These are phyloP conservation scores for Dryoscopus gambensis DNA, from an alignment of 2,113 vertebrate genomes.

Conservation along the genomic window DNA sequence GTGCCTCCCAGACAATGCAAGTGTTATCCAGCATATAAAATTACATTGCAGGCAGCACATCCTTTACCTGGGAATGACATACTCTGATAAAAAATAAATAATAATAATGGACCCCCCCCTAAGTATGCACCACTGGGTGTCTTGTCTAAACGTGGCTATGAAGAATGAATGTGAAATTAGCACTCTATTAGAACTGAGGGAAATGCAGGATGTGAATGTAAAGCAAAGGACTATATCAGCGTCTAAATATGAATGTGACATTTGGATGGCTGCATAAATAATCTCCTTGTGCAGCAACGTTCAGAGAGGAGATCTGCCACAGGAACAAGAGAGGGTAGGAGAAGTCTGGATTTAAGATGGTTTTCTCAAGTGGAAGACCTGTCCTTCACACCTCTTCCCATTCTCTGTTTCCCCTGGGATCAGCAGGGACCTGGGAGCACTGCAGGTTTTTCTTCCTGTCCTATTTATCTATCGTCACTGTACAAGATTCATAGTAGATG, in stretches of 20 bases:
- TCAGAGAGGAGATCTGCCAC: not conserved
- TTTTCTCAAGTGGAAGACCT: not conserved
- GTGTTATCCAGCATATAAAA: constrained; percentile 60
- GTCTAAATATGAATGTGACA: constrained; percentile 31
- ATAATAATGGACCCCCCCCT: not conserved
- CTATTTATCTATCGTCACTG: not conserved
- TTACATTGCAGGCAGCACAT: constrained; percentile 48
- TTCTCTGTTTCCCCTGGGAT: not conserved
- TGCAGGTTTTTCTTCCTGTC: not conserved
- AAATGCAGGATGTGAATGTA: constrained; percentile 6
- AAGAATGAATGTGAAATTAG: constrained; percentile 64
- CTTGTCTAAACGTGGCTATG: constrained; percentile 47
- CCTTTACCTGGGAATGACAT: constrained; percentile 51
- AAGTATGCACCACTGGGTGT: constrained; percentile 24
- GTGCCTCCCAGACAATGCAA: constrained; percentile 27
- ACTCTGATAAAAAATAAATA: constrained; percentile 53
- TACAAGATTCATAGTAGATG: not conserved
- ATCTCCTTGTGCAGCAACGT: not conserved
- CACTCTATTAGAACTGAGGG: constrained; percentile 45
- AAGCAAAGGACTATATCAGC: not conserved
- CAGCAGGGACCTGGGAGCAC: not conserved
- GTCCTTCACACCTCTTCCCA: not conserved
- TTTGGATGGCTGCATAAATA: not conserved
- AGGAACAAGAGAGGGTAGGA: not conserved
- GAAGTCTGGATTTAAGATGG: not conserved